phyloP scores from a whole-genome alignment of 2,113 vertebrate genomes.

The Lates calcarifer region DNA sequence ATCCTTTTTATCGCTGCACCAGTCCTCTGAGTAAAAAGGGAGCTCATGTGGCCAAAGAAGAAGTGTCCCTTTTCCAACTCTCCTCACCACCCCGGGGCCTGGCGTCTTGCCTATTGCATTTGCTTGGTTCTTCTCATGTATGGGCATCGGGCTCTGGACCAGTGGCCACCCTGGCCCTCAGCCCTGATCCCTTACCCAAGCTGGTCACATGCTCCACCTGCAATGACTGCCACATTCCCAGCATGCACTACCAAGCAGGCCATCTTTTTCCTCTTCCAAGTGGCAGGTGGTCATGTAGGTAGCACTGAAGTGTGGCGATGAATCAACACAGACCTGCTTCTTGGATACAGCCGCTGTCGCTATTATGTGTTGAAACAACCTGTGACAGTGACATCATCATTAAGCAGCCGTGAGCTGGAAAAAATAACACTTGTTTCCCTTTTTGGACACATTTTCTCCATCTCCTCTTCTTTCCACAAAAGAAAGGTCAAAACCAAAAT shows the following conservation, averaged over 20 bases:
- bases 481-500: conserved; percentile 6
- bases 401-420: conserved; percentile 18
- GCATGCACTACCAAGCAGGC: conserved; percentile 57
- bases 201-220: conserved; percentile 29
- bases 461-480: background rate
- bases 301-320: conserved; percentile 26
- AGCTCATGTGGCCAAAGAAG: conserved; percentile 52
- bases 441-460: conserved; percentile 43
- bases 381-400: conserved; percentile 53
- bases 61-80: background rate
- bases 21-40: conserved; percentile 4
- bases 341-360: conserved; percentile 25
- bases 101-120: conserved; percentile 26
- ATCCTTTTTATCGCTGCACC: background rate
- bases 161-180: conserved; percentile 38
- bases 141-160: conserved; percentile 66
- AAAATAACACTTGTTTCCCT: background rate
- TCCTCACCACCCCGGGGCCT: conserved; percentile 12
- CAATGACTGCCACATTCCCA: conserved; percentile 52
- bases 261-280: conserved; percentile 21
- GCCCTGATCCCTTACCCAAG: conserved; percentile 39
- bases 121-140: conserved; percentile 66
- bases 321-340: conserved; percentile 38
- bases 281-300: background rate
- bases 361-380: conserved; percentile 34